Evolutionary conservation across 2,797 vertebrate species (phyloP).

Genomic region (Dryobates pubescens): DNA sequence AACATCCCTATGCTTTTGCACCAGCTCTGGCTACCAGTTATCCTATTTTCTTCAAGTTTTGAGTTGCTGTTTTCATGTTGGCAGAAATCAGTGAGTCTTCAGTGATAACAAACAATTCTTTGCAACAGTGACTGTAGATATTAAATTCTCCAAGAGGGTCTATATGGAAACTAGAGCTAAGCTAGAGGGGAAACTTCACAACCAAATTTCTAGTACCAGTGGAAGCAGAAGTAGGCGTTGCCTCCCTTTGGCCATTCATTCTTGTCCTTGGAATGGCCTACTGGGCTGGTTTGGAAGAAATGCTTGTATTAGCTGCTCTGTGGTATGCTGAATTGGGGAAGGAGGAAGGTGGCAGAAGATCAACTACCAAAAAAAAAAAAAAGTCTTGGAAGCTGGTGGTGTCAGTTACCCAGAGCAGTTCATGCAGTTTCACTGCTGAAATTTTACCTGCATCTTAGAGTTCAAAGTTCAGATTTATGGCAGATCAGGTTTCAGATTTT

Average conservation of each 20-base stretch:
- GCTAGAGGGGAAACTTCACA: background rate
- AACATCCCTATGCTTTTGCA: background rate
- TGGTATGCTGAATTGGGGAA: background rate
- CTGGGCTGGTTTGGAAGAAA: background rate
- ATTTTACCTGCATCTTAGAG: background rate
- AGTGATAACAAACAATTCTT: background rate
- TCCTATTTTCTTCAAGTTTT: background rate
- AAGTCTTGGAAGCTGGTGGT: background rate
- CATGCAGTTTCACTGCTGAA: background rate
- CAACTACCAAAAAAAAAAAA: background rate
- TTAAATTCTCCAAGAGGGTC: background rate
- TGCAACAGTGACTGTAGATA: background rate
- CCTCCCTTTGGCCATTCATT: background rate
- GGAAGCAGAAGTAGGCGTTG: background rate
- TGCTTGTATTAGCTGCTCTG: background rate
- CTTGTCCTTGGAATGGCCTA: background rate
- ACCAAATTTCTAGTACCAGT: background rate
- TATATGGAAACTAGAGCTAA: background rate
- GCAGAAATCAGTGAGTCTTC: background rate
- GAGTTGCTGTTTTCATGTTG: background rate
- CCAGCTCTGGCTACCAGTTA: background rate
- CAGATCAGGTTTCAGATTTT: slow-evolving; percentile 13
- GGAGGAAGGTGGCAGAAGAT: background rate
- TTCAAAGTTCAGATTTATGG: background rate
- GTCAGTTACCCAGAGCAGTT: background rate